A percentile compares a stretch with the other conserved stretches of the same genome.
Conservation (phyloP, 2,113 vertebrate species). For the Lepus americanus region DNA sequence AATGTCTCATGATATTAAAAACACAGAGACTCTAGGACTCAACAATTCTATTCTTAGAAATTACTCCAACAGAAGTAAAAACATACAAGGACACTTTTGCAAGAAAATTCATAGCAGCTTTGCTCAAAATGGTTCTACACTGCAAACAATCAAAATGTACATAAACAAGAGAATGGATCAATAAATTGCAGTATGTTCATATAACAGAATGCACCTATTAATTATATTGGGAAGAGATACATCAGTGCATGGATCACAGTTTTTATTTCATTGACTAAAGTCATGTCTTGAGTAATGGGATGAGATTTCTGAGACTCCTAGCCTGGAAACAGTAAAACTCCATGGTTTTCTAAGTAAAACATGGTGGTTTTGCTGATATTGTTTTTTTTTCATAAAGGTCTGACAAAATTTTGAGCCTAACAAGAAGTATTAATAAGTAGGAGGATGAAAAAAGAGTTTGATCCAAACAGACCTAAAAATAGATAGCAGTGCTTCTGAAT, state of each 20-base stretch:
- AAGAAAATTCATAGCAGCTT: neutral
- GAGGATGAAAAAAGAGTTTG: neutral
- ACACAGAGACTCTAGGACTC: neutral
- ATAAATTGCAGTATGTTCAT: neutral
- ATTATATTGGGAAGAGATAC: neutral
- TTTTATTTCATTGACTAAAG: neutral
- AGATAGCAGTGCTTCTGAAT: neutral
- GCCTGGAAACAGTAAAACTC: neutral
- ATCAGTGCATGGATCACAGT: neutral
- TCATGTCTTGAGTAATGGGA: neutral
- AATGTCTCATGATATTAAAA: neutral
- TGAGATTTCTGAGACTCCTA: neutral
- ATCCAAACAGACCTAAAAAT: neutral
- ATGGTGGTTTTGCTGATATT: neutral
- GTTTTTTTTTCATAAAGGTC: neutral
- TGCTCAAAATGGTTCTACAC: neutral
- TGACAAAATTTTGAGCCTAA: neutral
- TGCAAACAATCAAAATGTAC: neutral
- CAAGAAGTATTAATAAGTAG: neutral
- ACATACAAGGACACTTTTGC: neutral
- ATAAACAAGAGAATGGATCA: neutral
- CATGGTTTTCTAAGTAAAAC: neutral
- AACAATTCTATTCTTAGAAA: neutral
- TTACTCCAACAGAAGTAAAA: constrained; percentile 21
- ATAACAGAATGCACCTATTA: neutral